Conservation (phyloP, 2,888 invertebrate genomes). For the Hybos culiciformis region DNA sequence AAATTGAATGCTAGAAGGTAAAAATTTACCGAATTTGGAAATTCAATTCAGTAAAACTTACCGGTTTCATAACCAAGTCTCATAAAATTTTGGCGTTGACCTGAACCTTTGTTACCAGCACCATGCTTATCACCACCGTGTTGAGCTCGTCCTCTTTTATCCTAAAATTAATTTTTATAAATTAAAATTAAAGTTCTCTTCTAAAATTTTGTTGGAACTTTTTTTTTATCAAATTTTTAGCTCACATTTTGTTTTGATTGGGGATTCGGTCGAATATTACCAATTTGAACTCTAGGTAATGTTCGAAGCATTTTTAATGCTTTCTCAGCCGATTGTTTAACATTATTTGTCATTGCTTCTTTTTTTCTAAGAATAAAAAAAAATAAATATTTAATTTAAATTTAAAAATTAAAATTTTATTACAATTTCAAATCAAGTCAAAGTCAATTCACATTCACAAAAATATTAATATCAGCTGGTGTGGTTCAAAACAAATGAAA, state of each 20-base stretch:
- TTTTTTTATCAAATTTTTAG: neutral
- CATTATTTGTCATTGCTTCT: constrained; percentile 25
- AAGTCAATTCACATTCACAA: too few relatives aligned
- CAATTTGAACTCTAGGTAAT: constrained; percentile 59
- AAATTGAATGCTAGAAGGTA: too few relatives aligned
- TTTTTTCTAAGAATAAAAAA: too few relatives aligned
- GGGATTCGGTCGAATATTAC: constrained; percentile 64
- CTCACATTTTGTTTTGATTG: constrained; percentile 48
- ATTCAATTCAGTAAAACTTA: too few relatives aligned
- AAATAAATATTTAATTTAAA: neutral
- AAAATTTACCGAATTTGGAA: too few relatives aligned
- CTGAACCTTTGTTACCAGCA: constrained; percentile 70
- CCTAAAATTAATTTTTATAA: constrained; percentile 31
- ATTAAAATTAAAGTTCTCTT: constrained; percentile 2
- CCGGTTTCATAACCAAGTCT: constrained; percentile 84
- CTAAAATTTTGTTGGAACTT: neutral
- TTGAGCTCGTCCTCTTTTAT: constrained; percentile 60
- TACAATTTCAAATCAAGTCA: neutral
- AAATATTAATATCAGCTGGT: too few relatives aligned
- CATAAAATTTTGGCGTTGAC: constrained; percentile 69
- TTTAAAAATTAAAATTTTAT: neutral
- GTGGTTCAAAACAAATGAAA: too few relatives aligned
- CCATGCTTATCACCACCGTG: constrained; percentile 81
- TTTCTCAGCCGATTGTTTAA: constrained; percentile 47
- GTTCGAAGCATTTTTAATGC: constrained; percentile 59